Percentiles rank a stretch among this genome's conserved stretches.
Conservation (phyloP, 1,140 invertebrate genomes). For the Mercenaria mercenaria region DNA sequence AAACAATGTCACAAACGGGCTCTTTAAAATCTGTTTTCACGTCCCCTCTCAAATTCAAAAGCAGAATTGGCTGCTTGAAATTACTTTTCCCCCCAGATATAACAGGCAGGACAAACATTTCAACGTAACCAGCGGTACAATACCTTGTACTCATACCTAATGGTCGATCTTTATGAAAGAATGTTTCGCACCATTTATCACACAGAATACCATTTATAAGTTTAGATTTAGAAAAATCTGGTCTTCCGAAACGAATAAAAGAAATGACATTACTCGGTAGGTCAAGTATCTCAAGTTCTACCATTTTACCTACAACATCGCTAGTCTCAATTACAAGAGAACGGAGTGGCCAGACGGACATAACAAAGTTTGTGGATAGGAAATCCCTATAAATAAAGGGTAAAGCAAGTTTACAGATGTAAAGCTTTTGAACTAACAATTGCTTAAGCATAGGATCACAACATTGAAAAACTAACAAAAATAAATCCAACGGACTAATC, state of each 20-base stretch:
- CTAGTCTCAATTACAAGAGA: background rate
- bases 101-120: background rate
- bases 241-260: background rate
- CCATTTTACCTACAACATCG: background rate
- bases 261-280: background rate
- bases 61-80: background rate
- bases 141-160: background rate
- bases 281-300: background rate
- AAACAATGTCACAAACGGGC: background rate
- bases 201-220: background rate
- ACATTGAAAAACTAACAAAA: background rate
- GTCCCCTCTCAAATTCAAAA: background rate
- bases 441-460: slow-evolving; percentile 1
- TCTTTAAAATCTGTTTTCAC: background rate
- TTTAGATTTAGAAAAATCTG: slow-evolving; percentile 1
- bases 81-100: background rate
- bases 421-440: background rate
- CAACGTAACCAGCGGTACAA: background rate
- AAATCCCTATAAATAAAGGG: background rate
- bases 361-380: background rate
- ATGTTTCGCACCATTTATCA: background rate
- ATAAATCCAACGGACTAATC: background rate
- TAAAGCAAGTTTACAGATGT: background rate
- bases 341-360: background rate
- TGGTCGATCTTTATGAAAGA: background rate